phyloP scores from a whole-genome alignment of 2,888 invertebrate species.

The Euclidia mi region DNA sequence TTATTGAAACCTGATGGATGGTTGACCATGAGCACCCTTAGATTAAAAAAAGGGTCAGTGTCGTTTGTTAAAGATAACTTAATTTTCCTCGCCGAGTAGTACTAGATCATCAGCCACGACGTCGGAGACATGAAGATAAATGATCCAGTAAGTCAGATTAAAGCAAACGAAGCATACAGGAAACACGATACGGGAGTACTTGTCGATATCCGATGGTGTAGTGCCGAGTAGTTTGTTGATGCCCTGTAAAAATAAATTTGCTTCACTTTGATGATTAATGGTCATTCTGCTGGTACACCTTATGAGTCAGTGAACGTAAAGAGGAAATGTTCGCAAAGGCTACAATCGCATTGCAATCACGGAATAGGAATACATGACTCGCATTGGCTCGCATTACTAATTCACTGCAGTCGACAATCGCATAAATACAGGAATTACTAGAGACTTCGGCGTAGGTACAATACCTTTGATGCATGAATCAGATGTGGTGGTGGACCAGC shows the following conservation, averaged over 20 bases:
- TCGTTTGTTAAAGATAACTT: constrained; percentile 40
- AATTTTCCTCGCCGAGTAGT: constrained; percentile 92
- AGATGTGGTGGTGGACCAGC: constrained; percentile 93
- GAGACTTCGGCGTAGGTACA: constrained; percentile 18
- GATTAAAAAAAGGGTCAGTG: constrained; percentile 45
- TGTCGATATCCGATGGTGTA: constrained; percentile 99
- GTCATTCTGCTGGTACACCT: not conserved
- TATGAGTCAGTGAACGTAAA: too few relatives aligned
- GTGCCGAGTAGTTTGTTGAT: constrained; percentile 97
- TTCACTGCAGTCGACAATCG: constrained; percentile 18
- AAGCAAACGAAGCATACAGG: constrained; percentile 99
- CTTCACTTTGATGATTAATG: constrained; percentile 19
- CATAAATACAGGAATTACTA: constrained; percentile 18
- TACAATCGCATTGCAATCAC: constrained; percentile 9
- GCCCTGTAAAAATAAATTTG: constrained; percentile 87
- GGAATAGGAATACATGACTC: constrained; percentile 1
- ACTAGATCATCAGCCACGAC: constrained; percentile 98
- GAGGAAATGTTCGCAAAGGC: constrained; percentile 7
- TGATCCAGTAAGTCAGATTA: constrained; percentile 99
- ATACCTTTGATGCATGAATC: constrained; percentile 95
- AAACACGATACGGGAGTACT: constrained; percentile 99
- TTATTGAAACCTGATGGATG: constrained; percentile 51
- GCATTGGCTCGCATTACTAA: constrained; percentile 6
- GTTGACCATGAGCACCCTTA: constrained; percentile 55
- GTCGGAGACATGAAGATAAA: constrained; percentile 98